These are phyloP conservation scores for Oryctes rhinoceros DNA, from an alignment of 1,140 invertebrate genomes.

Conservation along the genomic window DNA sequence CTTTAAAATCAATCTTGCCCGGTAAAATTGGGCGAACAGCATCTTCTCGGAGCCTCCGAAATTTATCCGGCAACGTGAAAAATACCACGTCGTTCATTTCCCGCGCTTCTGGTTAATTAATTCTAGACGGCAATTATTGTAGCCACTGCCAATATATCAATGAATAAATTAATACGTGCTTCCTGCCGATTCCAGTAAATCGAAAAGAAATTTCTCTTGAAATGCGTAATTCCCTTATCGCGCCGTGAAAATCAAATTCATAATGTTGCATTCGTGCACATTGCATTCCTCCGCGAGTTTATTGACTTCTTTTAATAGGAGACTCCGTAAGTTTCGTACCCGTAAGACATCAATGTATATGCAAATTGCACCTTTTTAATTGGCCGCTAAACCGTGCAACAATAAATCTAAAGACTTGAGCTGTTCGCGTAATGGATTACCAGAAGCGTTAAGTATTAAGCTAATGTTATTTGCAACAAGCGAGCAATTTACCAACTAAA, in stretches of 20 bases:
- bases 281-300: neutral
- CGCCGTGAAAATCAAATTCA: too few species aligned
- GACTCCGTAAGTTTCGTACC: neutral
- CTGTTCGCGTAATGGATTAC: slow-evolving; percentile 3
- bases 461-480: slow-evolving; percentile 25
- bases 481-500: neutral
- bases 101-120: neutral
- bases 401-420: neutral
- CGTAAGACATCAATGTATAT: neutral
- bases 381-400: neutral
- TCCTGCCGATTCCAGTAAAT: too few species aligned
- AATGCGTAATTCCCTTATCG: too few species aligned
- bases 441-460: slow-evolving; percentile 23
- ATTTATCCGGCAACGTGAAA: neutral
- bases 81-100: neutral
- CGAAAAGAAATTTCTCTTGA: too few species aligned
- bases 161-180: too few species aligned
- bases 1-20: too few species aligned
- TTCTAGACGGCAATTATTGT: too few species aligned
- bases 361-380: slow-evolving; percentile 15
- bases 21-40: too few species aligned
- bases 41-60: too few species aligned
- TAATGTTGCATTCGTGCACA: too few species aligned
- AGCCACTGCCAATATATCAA: too few species aligned
- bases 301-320: slow-evolving; percentile 3